These are phyloP conservation scores for Cotesia chilonis DNA, from an alignment of 1,140 invertebrate species.

Conservation along the genomic window DNA sequence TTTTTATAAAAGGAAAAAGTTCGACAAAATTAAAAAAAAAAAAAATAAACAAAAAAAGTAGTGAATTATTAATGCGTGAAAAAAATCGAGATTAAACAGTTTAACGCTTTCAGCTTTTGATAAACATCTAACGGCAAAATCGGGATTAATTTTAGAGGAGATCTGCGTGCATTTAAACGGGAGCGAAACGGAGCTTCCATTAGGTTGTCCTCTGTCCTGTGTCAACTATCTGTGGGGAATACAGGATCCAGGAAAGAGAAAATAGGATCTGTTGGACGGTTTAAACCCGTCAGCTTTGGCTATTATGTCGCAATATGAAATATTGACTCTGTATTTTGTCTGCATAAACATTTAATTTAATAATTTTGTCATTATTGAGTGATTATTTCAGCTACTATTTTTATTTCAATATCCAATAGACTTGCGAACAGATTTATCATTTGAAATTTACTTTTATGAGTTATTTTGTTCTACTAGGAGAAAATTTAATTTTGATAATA, in stretches of 20 bases:
- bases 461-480: not conserved
- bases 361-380: no score
- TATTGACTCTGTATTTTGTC: not conserved
- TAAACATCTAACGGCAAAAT: conserved; percentile 6
- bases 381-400: not conserved
- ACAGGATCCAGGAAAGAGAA: not conserved
- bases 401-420: not conserved
- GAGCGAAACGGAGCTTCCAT: conserved; percentile 36
- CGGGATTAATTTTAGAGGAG: conserved; percentile 17
- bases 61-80: not conserved
- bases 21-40: not conserved
- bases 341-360: no score
- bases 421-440: not conserved
- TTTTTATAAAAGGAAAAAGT: no score
- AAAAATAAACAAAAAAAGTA: no score
- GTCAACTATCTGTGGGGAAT: conserved; percentile 21
- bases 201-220: conserved; percentile 31
- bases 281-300: conserved; percentile 39
- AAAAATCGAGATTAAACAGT: not conserved
- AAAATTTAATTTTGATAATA: not conserved
- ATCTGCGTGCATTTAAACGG: not conserved
- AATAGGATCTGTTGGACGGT: conserved; percentile 7
- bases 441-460: not conserved
- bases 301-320: not conserved
- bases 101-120: not conserved